Base-by-base conservation (phyloP, 2,113 vertebrate species). In the Rhodinocichla rosea region DNA sequence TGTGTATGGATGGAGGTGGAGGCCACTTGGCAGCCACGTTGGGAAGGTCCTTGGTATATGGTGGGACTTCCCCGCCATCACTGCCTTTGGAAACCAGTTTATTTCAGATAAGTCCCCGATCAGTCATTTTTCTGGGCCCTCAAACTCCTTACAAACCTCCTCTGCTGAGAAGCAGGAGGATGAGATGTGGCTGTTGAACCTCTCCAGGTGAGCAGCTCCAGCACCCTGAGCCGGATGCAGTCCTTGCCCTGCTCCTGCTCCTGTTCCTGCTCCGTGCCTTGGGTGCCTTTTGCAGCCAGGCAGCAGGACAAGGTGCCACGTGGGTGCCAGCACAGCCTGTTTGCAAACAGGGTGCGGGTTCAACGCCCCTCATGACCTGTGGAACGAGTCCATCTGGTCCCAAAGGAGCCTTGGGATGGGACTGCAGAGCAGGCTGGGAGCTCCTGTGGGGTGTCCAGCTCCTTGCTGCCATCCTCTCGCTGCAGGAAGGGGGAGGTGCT, bases 11-110 rank as follows among this genome's bases (percentile, higher is more conserved):
- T 45, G 39, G 78, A 78, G 20, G 13, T 70, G 45, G 19, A 65
- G 37, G 20, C n/a, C 3, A 1, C 78, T 32, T 56, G 55, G 22
- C 13, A 30, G 11, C 14, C 45, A 13, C 0, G 0, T 0, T 53
- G 49, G 49, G 57, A 42, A 83, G 14, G 23, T n/a, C 35, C 15
- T 45, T 13, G n/a, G 9, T 21, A 2, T 16, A 6, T 0, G 0
- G 9, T 23, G 67, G 62, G 55, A 9, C 28, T 55, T 84, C 45
- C 24, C 42, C 69, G 62, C n/a, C 56, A 11, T 22, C 32, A 26
- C 55, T 50, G 39, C 33, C 3, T 44, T 47, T 87, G 37, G 37
- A 57, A 83, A 70, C 0, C 0, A 6, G 13, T 32, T 91, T 22
- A 1, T 81, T 59, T 52, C 15, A 7, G 27, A 8, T 18, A 7